These are phyloP conservation scores for Phylloscopus collybita DNA, from an alignment of 2,797 vertebrate species.

Conservation along the genomic window DNA sequence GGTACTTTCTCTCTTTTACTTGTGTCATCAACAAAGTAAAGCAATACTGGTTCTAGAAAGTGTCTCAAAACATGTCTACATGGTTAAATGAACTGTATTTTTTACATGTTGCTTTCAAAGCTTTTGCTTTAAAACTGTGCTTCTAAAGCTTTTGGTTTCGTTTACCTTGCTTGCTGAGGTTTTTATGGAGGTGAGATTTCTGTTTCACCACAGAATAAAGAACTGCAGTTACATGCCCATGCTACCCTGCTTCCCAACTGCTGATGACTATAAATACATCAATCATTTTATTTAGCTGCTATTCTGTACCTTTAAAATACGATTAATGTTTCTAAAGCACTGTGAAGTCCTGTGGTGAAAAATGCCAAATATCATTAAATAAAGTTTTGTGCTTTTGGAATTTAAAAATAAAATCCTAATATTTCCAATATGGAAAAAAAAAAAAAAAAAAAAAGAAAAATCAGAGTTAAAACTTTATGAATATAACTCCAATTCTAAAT, in stretches of 20 bases:
- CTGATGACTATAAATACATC: not conserved
- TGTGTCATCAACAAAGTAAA: not conserved
- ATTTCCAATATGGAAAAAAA: not conserved
- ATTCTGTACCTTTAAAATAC: constrained; percentile 10
- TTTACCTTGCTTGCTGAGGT: not conserved
- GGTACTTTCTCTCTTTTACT: not conserved
- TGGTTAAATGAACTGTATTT: not conserved
- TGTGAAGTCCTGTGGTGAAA: not conserved
- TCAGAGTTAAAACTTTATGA: not conserved
- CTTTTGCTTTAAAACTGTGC: not conserved
- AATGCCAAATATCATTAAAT: not conserved
- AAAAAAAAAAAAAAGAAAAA: not conserved
- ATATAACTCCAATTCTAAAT: not conserved
- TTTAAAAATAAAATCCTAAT: not conserved
- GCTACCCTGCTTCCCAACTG: not conserved
- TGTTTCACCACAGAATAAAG: not conserved
- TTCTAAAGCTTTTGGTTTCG: not conserved
- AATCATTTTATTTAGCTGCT: not conserved
- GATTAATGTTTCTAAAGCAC: not conserved
- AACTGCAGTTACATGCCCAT: not conserved
- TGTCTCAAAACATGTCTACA: not conserved
- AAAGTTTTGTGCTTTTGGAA: not conserved
- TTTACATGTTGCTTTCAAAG: not conserved
- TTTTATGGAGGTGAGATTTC: not conserved
- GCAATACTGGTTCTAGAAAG: not conserved